Evolutionary conservation across 2,888 invertebrate genomes (phyloP), one percentile per base, ranked within the genome.

Genomic region (Hipparchia sbordonii): DNA sequence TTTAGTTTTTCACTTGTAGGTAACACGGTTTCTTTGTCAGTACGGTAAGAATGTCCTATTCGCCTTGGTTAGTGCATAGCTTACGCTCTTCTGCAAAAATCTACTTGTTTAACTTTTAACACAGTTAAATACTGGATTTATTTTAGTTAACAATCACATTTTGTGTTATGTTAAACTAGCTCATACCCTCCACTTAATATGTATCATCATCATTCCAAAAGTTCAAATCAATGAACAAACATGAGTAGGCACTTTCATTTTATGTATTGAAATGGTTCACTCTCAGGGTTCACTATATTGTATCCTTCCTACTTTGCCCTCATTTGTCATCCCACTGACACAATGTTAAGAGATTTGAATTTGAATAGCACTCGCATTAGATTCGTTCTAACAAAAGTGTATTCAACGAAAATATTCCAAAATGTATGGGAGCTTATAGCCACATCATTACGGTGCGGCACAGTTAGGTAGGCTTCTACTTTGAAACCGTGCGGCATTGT

Each of bases 271-370:
- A 56, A n/a, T n/a, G 84, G 85, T 84, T 82, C 81, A 81, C 23
- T 23, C 23, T 23, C 23, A 23, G 23, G 84, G 85, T 84, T 82
- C 81, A 81, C 85, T 82, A 84, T 84, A 39, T 39, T 39, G 85
- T 86, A 86, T 84, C 84, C 79, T 85, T 85, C 82, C 81, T 82
- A 60, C 39, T 33, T 39, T 81, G 77, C 76, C 79, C 83, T 85
- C 86, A 84, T 90, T 87, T 87, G 84, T 89, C 87, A 87, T 83
- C 78, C 77, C 75, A 67, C 77, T 76, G 77, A 79, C 77, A 77
- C 72, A 76, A 76, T 74, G 75, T 70, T 76, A 71, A 75, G 74
- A 77, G 74, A 74, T 78, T 77, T 77, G 77, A 78, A 79, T 76
- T 74, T 62, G 71, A 73, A 77, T 77, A 73, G 71, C n/a, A 48